A percentile compares a stretch with the other conserved stretches of the same genome.
These are phyloP conservation scores for Phaetusa simplex DNA, from an alignment of 2,113 vertebrate genomes.

Conservation along the genomic window DNA sequence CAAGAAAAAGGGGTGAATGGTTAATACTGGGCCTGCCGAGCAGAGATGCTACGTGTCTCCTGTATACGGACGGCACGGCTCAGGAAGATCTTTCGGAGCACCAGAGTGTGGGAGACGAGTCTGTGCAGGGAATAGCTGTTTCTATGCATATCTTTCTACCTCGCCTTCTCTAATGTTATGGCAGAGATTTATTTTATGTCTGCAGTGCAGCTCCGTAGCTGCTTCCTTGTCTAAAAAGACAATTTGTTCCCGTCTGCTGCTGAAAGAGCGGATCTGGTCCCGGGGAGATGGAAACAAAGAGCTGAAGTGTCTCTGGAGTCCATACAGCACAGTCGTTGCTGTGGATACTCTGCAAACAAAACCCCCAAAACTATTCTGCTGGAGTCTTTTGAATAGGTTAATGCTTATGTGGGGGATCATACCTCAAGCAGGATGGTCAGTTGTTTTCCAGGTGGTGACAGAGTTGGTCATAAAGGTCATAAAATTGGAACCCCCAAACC, in stretches of 20 bases:
- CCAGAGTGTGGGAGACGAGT: background rate
- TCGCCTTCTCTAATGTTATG: background rate
- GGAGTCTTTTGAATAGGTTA: background rate
- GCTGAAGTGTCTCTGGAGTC: background rate
- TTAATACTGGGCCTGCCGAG: background rate
- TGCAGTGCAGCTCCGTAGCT: background rate
- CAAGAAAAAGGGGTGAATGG: background rate
- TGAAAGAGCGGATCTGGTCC: background rate
- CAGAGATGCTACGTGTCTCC: background rate
- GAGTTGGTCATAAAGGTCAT: background rate
- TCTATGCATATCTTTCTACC: background rate
- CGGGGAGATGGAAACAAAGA: background rate
- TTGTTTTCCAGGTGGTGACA: background rate
- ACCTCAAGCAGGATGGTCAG: background rate
- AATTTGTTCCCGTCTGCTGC: background rate
- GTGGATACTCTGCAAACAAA: background rate
- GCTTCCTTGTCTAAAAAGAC: background rate
- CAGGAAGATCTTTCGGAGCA: background rate
- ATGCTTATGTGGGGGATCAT: background rate
- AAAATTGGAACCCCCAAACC: background rate
- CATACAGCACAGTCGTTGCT: background rate
- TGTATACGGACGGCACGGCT: background rate
- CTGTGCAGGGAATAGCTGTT: background rate
- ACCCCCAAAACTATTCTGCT: accelerated
- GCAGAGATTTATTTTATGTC: background rate